A percentile compares a stretch with the other conserved stretches of the same genome.
Conservation (phyloP, 2,888 invertebrate species). For the Pteria penguin region DNA sequence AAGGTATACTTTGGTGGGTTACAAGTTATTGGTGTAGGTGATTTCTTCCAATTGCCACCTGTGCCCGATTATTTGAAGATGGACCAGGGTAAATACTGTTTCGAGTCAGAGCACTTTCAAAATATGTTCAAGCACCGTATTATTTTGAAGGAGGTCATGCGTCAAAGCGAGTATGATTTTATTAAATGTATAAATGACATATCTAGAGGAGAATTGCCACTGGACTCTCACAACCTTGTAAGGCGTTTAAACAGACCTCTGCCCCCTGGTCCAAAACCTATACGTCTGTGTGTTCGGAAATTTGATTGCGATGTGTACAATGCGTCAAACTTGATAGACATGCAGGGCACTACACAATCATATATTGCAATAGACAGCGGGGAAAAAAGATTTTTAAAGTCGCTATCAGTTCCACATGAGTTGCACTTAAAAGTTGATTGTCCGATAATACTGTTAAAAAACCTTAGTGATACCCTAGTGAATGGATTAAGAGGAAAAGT, state of each 20-base stretch:
- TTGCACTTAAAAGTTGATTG: constrained; percentile 38
- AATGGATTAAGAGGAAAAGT: constrained; percentile 40
- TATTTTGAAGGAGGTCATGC: constrained; percentile 27
- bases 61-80: constrained; percentile 34
- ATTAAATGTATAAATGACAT: constrained; percentile 32
- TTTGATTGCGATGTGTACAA: constrained; percentile 37
- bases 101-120: constrained; percentile 35
- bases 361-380: background rate
- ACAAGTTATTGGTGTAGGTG: constrained; percentile 29
- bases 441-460: constrained; percentile 42
- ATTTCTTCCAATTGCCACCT: constrained; percentile 46
- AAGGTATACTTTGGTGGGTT: constrained; percentile 11
- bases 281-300: constrained; percentile 38
- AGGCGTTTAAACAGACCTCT: constrained; percentile 29
- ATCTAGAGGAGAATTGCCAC: constrained; percentile 18
- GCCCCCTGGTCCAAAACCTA: background rate
- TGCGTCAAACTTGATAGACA: background rate
- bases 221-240: background rate
- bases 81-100: constrained; percentile 41
- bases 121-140: constrained; percentile 28
- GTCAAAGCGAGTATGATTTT: constrained; percentile 36
- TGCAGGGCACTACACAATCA: background rate
- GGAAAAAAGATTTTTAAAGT: background rate
- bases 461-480: constrained; percentile 39
- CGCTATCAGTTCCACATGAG: constrained; percentile 11